Base-by-base conservation (phyloP, 2,888 invertebrate genomes). In the Pimpla rufipes region DNA sequence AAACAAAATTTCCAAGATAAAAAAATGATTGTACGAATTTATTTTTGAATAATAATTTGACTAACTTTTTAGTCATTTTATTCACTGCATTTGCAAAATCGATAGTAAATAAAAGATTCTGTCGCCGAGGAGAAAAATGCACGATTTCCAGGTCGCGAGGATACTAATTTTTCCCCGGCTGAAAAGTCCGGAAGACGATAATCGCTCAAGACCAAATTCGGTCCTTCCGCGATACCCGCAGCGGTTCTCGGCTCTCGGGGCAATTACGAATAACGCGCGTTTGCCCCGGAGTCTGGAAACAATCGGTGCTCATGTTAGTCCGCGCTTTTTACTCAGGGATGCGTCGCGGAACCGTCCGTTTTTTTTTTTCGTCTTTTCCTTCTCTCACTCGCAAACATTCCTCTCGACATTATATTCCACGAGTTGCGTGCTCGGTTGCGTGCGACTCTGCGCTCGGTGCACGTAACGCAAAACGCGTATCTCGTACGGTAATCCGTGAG, bases 291-390 rank as follows among this genome's bases (percentile, higher is more conserved):
- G 23, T 21, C 62, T n/a, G n/a, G 6, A 40, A 62, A 64, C 64
- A 47, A 71, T 50, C 23, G 42, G 6, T 2, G 18, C n/a, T 64
- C 16, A 21, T 18, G 57, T 23, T 16, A 45, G 52, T 18, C 18
- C 71, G 71, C 45, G 29, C 71, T 71, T 71, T 71, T 79, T 66
- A 55, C 79, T 66, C 64, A 37, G 52, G 52, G 21, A 71, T 59
- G 62, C 47, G 47, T 50, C 74, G 18, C 37, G 67, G 47, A 74
- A 35, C 57, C 29, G 45, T n/a, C 13, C 11, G 5, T 3, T 16
- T 62, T 68, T 47, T 47, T 13, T 68, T n/a, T 57, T 37, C 18
- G 42, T 21, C 37, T 50, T 18, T 35, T 35, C 35, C 13, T 5
- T 29, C 29, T 29, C 29, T 29, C 29, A 3, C 29, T 29, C 29